Evolutionary conservation across 1,140 invertebrate genomes (phyloP), one percentile per base, ranked within the genome.

Genomic region (Brachionus calyciflorus): DNA sequence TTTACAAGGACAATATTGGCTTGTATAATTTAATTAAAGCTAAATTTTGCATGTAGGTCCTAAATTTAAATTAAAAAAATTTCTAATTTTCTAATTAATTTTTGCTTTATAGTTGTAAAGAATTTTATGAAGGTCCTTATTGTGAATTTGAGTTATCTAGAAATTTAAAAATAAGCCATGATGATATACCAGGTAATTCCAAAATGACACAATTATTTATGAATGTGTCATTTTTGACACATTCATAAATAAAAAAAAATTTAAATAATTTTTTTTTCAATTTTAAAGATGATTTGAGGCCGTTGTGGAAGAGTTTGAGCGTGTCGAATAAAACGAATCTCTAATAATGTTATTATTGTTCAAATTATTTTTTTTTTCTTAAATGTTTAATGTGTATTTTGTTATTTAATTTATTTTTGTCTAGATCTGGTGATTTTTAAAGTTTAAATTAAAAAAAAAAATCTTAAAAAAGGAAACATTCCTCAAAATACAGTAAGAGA

Each of bases 131-230:
- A 60, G 55, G 55, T 33, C 26, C 55, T 1, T 33, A 37, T 17
- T 60, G 55, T 37, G 55, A 60, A 19, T 60, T 60, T 33, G n/a
- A 37, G 17, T 33, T 60, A 6, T 6, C 10, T 3, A 60, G 17
- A 6, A 33, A 30, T 17, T 33, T 60, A 17, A 17, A 60, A 2
- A 17, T 60, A 33, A 17, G 37, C 37, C 17, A 28, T 1, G 19
- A 33, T n/a, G 55, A 60, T 33, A 33, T 60, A 60, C 33, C 55
- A n/a, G 55, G 55, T 60, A 37, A 40, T 17, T n/a, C n/a, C n/a
- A n/a, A n/a, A n/a, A n/a, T n/a, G n/a, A n/a, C n/a, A n/a, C n/a
- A n/a, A n/a, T n/a, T n/a, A n/a, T n/a, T n/a, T n/a, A n/a, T n/a
- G n/a, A n/a, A n/a, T n/a, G n/a, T n/a, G n/a, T n/a, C n/a, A n/a